These are phyloP conservation scores for Heliconius hermathena DNA, from an alignment of 1,140 invertebrate species.

Conservation along the genomic window DNA sequence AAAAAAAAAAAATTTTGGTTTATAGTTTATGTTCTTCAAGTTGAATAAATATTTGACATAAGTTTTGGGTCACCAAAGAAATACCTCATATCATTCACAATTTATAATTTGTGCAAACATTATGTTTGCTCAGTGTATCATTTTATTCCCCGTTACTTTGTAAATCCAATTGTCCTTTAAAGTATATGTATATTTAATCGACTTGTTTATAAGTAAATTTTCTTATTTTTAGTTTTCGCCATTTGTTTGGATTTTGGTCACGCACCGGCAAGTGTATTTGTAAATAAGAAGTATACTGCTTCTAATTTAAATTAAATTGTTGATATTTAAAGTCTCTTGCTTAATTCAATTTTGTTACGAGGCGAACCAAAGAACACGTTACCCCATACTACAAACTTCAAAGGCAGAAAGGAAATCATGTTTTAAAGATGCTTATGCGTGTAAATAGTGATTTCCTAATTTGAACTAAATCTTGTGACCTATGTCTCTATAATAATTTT, in stretches of 20 bases:
- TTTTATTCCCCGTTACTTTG: not conserved
- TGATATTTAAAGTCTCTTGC: conserved; percentile 7
- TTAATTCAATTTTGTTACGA: not conserved
- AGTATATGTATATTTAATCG: not conserved
- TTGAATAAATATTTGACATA: not conserved
- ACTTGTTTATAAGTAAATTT: not conserved
- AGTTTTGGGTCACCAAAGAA: not conserved
- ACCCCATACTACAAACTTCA: not conserved
- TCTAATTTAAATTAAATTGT: conserved; percentile 16
- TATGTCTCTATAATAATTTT: too few species aligned
- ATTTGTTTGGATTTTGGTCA: conserved; percentile 30
- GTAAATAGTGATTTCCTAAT: not conserved
- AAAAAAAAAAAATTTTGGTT: too few species aligned
- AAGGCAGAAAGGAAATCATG: not conserved
- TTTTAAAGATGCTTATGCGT: not conserved
- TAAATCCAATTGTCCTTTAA: not conserved
- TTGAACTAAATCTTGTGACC: conserved; percentile 1
- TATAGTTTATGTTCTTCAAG: too few species aligned
- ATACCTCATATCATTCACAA: not conserved
- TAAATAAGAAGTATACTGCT: conserved; percentile 10
- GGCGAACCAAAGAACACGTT: not conserved
- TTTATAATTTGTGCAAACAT: not conserved
- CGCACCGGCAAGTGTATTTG: conserved; percentile 3
- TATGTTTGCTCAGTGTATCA: not conserved
- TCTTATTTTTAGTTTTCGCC: not conserved